These are phyloP conservation scores for Strigamia transsilvanica DNA, from an alignment of 2,888 invertebrate species.

Conservation along the genomic window DNA sequence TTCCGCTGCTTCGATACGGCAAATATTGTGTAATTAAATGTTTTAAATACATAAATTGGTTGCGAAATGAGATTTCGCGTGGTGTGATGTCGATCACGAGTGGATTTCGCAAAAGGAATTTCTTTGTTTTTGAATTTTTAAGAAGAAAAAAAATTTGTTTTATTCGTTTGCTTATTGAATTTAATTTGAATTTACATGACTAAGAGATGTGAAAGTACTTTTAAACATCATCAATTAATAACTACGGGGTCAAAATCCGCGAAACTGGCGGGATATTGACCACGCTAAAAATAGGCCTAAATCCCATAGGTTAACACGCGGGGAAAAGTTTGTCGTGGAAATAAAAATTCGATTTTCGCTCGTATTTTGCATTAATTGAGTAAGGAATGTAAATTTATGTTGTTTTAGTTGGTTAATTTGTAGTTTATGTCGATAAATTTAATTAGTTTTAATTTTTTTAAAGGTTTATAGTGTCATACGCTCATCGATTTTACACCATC, in stretches of 20 bases:
- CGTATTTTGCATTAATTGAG: not conserved
- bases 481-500: slow-evolving; percentile 57
- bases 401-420: not conserved
- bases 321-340: not conserved
- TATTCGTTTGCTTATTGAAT: not conserved
- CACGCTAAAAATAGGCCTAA: not conserved
- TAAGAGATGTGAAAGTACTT: not conserved
- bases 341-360: not conserved
- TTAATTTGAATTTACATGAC: not conserved
- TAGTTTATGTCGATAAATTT: not conserved
- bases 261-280: not conserved
- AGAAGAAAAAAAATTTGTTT: not conserved
- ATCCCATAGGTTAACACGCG: not conserved
- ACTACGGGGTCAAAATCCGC: not conserved
- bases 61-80: not conserved
- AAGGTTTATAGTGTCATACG: slow-evolving; percentile 58
- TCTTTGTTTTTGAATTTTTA: not conserved
- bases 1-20: not conserved
- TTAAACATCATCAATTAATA: not conserved
- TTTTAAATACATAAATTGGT: not conserved
- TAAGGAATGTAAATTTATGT: not conserved
- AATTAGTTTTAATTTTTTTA: slow-evolving; percentile 55
- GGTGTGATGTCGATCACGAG: too few relatives aligned
- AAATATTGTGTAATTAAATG: slow-evolving; percentile 4
- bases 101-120: not conserved